Percentiles rank a stretch among this genome's conserved stretches.
Evolutionary conservation across 2,113 vertebrate genomes (phyloP).

Genomic region (Piprites chloris): DNA sequence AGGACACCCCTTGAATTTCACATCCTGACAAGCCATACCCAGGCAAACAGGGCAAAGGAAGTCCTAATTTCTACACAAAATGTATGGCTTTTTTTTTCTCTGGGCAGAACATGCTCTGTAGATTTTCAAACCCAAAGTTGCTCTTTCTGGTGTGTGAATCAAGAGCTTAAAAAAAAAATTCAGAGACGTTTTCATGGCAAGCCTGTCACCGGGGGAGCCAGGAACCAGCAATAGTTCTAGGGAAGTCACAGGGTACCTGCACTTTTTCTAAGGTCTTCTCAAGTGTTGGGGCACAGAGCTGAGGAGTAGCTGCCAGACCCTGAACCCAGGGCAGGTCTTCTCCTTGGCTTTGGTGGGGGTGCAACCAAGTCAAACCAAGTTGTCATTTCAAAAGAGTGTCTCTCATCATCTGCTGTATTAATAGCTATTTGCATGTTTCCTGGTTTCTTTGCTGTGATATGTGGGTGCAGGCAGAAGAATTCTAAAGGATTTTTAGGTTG

Average conservation of each 20-base stretch:
- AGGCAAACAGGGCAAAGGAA: not conserved
- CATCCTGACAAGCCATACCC: not conserved
- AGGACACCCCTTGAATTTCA: not conserved
- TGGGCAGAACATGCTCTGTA: not conserved
- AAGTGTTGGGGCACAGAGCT: not conserved
- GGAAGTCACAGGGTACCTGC: not conserved
- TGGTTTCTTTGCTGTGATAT: constrained; percentile 22
- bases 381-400: not conserved
- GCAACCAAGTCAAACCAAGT: not conserved
- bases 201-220: not conserved
- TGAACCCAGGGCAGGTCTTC: not conserved
- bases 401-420: not conserved
- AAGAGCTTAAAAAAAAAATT: not conserved
- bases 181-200: not conserved
- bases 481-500: constrained; percentile 54
- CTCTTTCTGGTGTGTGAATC: not conserved
- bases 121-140: not conserved
- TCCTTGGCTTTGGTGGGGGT: not conserved
- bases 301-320: not conserved
- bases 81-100: not conserved
- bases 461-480: constrained; percentile 12
- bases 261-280: not conserved
- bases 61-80: not conserved
- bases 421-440: constrained; percentile 17
- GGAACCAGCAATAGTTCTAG: rapidly evolving